These are phyloP conservation scores for Odontamblyopus rebecca DNA, from an alignment of 2,797 vertebrate genomes.

Conservation along the genomic window DNA sequence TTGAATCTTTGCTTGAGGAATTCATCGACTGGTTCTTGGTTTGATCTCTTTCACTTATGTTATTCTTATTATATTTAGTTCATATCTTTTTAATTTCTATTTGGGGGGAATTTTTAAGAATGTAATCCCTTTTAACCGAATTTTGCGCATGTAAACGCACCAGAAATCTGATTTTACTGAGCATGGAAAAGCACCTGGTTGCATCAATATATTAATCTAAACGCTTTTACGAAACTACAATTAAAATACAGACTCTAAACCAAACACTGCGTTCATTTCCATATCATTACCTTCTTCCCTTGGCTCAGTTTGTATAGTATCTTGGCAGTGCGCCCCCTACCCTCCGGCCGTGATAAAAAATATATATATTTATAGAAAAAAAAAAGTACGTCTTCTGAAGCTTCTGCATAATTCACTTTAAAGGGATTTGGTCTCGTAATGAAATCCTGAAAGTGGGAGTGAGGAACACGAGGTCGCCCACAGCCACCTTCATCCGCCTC, in stretches of 20 bases:
- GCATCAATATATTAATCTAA: neutral
- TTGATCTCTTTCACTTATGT: too few relatives aligned
- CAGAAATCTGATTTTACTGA: too few relatives aligned
- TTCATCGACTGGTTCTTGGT: too few relatives aligned
- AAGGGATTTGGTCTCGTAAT: conserved; percentile 40
- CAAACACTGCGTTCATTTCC: neutral
- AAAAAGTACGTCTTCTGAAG: conserved; percentile 14
- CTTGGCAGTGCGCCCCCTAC: neutral
- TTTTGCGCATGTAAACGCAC: too few relatives aligned
- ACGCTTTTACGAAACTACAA: neutral
- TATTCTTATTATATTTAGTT: too few relatives aligned
- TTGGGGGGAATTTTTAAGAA: too few relatives aligned
- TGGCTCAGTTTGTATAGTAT: neutral
- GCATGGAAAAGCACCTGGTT: too few relatives aligned
- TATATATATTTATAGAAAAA: neutral
- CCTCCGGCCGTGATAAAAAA: neutral
- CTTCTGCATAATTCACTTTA: conserved; percentile 31
- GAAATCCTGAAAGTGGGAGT: conserved; percentile 37
- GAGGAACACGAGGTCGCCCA: conserved; percentile 29
- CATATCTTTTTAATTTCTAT: too few relatives aligned
- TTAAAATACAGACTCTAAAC: neutral
- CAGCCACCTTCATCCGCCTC: conserved; percentile 24
- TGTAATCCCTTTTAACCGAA: too few relatives aligned
- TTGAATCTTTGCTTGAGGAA: too few relatives aligned
- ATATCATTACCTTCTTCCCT: neutral